Percentiles rank a stretch among this genome's conserved stretches.
Evolutionary conservation across 2,888 invertebrate species (phyloP).

Genomic region (Napeogenes sylphis): DNA sequence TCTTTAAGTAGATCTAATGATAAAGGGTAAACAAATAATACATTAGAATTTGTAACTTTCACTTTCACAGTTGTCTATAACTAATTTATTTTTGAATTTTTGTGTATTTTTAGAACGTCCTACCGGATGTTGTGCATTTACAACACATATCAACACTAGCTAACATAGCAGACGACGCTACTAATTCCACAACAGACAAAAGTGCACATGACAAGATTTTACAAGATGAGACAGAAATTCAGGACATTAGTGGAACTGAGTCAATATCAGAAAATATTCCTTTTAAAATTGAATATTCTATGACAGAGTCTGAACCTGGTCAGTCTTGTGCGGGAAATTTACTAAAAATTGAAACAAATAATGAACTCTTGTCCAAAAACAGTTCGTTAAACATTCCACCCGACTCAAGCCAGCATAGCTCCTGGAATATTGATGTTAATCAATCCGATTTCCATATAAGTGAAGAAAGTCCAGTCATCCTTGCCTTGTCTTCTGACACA

Average conservation of each 20-base stretch:
- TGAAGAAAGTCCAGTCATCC: slow-evolving; percentile 65
- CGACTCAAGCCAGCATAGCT: slow-evolving; percentile 52
- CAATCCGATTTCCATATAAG: slow-evolving; percentile 59
- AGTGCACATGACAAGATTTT: slow-evolving; percentile 23
- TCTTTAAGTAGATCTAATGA: neutral
- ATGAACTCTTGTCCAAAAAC: slow-evolving; percentile 35
- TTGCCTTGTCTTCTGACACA: slow-evolving; percentile 55
- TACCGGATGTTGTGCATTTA: slow-evolving; percentile 76
- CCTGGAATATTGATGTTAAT: slow-evolving; percentile 58
- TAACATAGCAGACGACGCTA: slow-evolving; percentile 46
- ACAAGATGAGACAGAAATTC: slow-evolving; percentile 33
- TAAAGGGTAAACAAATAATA: neutral
- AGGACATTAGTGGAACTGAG: slow-evolving; percentile 56
- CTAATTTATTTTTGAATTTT: slow-evolving; percentile 46
- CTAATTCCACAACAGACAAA: slow-evolving; percentile 41
- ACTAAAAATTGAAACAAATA: slow-evolving; percentile 40
- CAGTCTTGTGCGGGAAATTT: slow-evolving; percentile 38
- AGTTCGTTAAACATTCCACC: slow-evolving; percentile 48
- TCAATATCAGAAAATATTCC: slow-evolving; percentile 70
- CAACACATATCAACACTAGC: slow-evolving; percentile 64
- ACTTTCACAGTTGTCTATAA: slow-evolving; percentile 16
- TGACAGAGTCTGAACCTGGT: slow-evolving; percentile 48
- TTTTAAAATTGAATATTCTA: slow-evolving; percentile 57
- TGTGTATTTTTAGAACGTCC: slow-evolving; percentile 75
- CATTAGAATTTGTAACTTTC: slow-evolving; percentile 5